Percentiles rank a stretch among this genome's conserved stretches.
Conservation (phyloP, 2,888 invertebrate genomes). For the Cerceris ruficornis region DNA sequence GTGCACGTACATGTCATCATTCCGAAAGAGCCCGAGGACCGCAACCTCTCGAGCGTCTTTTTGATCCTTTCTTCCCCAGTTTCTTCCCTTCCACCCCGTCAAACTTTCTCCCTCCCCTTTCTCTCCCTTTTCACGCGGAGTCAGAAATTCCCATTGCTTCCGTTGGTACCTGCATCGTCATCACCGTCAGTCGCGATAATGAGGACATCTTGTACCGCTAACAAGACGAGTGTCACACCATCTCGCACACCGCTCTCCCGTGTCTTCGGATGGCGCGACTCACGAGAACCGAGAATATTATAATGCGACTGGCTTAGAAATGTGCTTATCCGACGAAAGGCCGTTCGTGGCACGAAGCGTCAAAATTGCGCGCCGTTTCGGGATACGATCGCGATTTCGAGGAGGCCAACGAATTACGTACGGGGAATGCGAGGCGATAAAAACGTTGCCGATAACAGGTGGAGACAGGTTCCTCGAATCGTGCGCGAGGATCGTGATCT, state of each 20-base stretch:
- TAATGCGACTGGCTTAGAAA: slow-evolving; percentile 61
- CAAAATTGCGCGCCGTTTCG: slow-evolving; percentile 44
- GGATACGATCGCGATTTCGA: slow-evolving; percentile 20
- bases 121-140: slow-evolving; percentile 9
- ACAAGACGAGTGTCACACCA: slow-evolving; percentile 71
- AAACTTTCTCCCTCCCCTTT: slow-evolving; percentile 1
- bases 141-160: slow-evolving; percentile 38
- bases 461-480: slow-evolving; percentile 37
- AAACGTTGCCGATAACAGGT: slow-evolving; percentile 1
- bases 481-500: slow-evolving; percentile 34
- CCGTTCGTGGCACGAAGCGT: slow-evolving; percentile 36
- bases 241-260: slow-evolving; percentile 25
- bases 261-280: slow-evolving; percentile 24
- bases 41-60: slow-evolving; percentile 15
- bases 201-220: slow-evolving; percentile 71
- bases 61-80: slow-evolving; percentile 23
- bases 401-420: slow-evolving; percentile 30
- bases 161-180: slow-evolving; percentile 62
- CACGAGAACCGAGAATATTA: slow-evolving; percentile 51
- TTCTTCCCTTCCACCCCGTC: slow-evolving; percentile 43
- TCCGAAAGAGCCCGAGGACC: slow-evolving; percentile 49
- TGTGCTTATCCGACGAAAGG: slow-evolving; percentile 59
- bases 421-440: slow-evolving; percentile 4
- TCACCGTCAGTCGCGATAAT: slow-evolving; percentile 70
- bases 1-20: not conserved